Base-by-base conservation (phyloP, 2,888 invertebrate species). In the Phlogophora meticulosa region DNA sequence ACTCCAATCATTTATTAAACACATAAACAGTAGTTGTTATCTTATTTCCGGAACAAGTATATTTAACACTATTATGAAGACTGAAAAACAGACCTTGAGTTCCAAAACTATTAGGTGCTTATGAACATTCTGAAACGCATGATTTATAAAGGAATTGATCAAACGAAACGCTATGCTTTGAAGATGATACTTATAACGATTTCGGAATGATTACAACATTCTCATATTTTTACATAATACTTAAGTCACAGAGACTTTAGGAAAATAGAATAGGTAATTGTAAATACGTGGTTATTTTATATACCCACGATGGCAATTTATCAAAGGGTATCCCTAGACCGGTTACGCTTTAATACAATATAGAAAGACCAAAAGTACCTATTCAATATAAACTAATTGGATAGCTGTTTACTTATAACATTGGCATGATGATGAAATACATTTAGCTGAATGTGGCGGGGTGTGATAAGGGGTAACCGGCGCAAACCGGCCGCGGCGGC, bases 371-470 rank as follows among this genome's bases (percentile, higher is more conserved):
- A 22, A 28, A 22, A 32, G 11, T 22, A n/a, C n/a, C n/a, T n/a
- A 49, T 46, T 38, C 17, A 42, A 43, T 40, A 40, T 43, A 40
- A 55, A 55, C 17, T 22, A 61, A 48, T 66, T 67, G 11, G 1
- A 67, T 49, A 62, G 55, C 38, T 72, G 72, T 79, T 71, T 66
- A 66, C 66, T 66, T 66, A 72, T 59, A 61, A 62, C 52, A 69
- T 70, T 61, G 51, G 61, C 36, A 55, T 60, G 68, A 86, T 91
- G 88, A 90, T 90, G 88, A 90, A 91, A 89, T 84, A 84, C 73
- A 72, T 78, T 72, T 67, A 69, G 69, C 75, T 82, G 80, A 82
- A 81, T 80, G 77, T 74, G 73, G 64, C 57, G 62, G 77, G 52
- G 75, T 65, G 74, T 63, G 80, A 69, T 76, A 76, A 88, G 79